These are phyloP conservation scores for Mya arenaria DNA, from an alignment of 1,140 invertebrate genomes.

Conservation along the genomic window DNA sequence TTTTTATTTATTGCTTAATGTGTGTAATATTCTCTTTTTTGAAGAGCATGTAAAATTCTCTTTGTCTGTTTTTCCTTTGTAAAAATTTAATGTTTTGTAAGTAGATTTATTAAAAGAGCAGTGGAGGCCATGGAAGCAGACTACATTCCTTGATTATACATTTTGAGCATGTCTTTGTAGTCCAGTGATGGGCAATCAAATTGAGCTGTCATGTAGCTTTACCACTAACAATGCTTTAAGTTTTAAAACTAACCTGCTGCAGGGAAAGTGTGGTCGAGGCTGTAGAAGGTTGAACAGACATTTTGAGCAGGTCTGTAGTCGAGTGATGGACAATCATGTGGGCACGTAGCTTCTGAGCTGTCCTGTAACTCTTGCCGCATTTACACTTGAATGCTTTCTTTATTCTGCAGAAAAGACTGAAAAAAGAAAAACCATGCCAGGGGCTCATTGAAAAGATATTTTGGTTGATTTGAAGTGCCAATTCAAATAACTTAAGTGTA, in stretches of 20 bases:
- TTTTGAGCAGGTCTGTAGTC: constrained; percentile 50
- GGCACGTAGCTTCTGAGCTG: constrained; percentile 88
- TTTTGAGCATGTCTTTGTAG: not conserved
- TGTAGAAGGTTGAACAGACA: not conserved
- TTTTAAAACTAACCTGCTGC: not conserved
- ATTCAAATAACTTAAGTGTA: too few relatives aligned
- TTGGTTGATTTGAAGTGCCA: too few relatives aligned
- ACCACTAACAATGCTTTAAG: not conserved
- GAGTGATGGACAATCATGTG: constrained; percentile 81
- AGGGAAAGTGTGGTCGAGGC: not conserved
- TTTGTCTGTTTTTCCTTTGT: too few relatives aligned
- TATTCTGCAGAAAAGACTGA: constrained; percentile 82
- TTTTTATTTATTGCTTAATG: too few relatives aligned
- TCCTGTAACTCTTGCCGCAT: constrained; percentile 92
- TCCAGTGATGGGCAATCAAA: not conserved
- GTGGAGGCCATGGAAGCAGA: too few relatives aligned
- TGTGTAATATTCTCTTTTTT: too few relatives aligned
- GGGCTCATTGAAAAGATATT: not conserved
- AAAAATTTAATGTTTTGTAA: too few relatives aligned
- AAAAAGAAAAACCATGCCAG: constrained; percentile 23
- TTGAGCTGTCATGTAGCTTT: not conserved
- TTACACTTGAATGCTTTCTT: constrained; percentile 90
- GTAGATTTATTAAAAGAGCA: too few relatives aligned
- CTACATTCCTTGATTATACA: not conserved
- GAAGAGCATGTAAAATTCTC: too few relatives aligned